Evolutionary conservation across 2,113 vertebrate genomes (phyloP).

Genomic region (Lagopus muta): DNA sequence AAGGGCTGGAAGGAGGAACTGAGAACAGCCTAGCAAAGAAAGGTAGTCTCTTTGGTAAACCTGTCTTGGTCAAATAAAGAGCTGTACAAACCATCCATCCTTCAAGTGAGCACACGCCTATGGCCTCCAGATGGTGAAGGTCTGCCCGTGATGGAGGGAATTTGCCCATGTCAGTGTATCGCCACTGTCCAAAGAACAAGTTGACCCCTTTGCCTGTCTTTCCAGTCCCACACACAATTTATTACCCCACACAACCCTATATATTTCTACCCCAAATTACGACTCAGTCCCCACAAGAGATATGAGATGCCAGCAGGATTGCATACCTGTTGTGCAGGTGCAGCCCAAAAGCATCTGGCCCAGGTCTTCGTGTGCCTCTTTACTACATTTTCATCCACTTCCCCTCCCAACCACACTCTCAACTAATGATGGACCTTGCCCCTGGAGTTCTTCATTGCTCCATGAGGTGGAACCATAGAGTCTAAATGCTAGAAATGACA

Average conservation of each 20-base stretch:
- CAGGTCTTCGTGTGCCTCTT: neutral
- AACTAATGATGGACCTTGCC: accelerated
- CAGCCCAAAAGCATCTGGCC: neutral
- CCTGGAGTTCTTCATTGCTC: neutral
- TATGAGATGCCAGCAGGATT: neutral
- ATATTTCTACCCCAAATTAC: neutral
- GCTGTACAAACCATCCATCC: neutral
- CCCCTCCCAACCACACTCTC: neutral
- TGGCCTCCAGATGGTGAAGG: neutral
- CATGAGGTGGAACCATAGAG: neutral
- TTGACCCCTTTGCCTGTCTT: neutral
- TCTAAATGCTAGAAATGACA: neutral
- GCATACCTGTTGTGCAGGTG: neutral
- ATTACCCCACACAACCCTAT: neutral
- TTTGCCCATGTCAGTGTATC: too few species aligned
- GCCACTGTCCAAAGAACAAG: neutral
- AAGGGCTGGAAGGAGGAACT: neutral
- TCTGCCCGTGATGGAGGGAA: neutral
- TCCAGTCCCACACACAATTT: neutral
- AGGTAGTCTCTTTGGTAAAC: neutral
- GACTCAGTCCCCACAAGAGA: neutral
- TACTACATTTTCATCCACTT: neutral
- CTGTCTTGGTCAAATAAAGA: neutral
- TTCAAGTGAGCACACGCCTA: neutral
- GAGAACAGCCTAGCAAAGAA: neutral